A percentile compares a stretch with the other conserved stretches of the same genome.
Evolutionary conservation across 2,888 invertebrate genomes (phyloP).

Genomic region (Blastobasis adustella): DNA sequence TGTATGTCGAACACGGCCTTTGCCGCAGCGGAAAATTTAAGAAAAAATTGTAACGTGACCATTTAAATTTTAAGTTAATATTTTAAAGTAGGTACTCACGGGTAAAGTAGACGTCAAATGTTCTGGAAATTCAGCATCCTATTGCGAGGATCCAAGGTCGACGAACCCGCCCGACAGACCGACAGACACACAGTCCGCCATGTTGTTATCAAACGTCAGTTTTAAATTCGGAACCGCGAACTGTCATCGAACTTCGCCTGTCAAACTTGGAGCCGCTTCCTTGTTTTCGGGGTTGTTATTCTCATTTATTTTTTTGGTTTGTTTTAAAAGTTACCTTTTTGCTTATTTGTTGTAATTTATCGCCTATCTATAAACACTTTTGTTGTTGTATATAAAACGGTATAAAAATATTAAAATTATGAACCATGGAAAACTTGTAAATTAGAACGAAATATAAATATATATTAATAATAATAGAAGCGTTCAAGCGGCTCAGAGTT

Average conservation of each 20-base stretch:
- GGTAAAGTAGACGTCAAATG: conserved; percentile 66
- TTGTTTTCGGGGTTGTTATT: background rate
- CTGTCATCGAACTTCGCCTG: conserved; percentile 48
- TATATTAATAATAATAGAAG: conserved; percentile 74
- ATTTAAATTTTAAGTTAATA: background rate
- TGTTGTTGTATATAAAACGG: conserved; percentile 64
- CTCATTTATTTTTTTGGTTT: conserved; percentile 7
- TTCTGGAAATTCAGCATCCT: conserved; percentile 68
- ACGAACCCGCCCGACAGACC: conserved; percentile 50
- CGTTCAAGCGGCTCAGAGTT: conserved; percentile 71
- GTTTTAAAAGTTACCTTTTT: conserved; percentile 14
- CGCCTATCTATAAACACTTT: conserved; percentile 71
- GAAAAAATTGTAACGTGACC: background rate
- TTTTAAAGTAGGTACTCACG: conserved; percentile 47
- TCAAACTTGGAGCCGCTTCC: conserved; percentile 21
- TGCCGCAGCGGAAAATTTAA: no score
- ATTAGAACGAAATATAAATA: conserved; percentile 75
- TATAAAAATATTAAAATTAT: conserved; percentile 76
- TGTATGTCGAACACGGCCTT: no score
- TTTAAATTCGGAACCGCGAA: conserved; percentile 43
- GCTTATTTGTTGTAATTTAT: conserved; percentile 39
- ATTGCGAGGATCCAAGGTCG: conserved; percentile 43
- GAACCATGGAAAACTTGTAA: conserved; percentile 74
- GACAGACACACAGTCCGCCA: conserved; percentile 65
- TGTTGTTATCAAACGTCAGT: conserved; percentile 56